Percentiles rank a stretch among this genome's conserved stretches.
Evolutionary conservation across 2,113 vertebrate species (phyloP).

Genomic region (Euleptes europaea): DNA sequence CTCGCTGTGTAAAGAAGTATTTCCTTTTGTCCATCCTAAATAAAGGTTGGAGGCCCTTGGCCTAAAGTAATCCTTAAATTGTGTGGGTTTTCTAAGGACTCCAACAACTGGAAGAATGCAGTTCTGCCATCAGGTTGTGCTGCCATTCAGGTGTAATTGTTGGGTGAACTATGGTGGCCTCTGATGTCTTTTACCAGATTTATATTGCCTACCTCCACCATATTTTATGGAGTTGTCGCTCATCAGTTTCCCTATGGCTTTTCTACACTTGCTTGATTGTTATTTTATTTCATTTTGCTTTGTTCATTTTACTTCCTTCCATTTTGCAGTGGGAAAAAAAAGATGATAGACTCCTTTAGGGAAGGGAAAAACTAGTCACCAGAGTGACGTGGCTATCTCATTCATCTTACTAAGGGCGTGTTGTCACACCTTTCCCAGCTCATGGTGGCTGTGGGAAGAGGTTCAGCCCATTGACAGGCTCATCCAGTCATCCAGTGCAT

Average conservation of each 20-base stretch:
- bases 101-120: background rate
- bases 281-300: background rate
- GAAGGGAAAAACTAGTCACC: background rate
- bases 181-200: background rate
- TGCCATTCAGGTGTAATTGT: background rate
- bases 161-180: background rate
- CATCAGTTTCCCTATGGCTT: background rate
- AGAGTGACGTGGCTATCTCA: too few relatives aligned
- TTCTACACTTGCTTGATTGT: background rate
- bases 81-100: background rate
- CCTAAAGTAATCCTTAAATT: background rate
- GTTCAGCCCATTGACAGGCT: background rate
- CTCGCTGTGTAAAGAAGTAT: too few relatives aligned
- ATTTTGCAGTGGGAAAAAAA: background rate
- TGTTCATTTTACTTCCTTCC: background rate
- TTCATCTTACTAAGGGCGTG: background rate
- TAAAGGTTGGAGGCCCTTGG: too few relatives aligned
- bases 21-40: too few relatives aligned
- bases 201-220: background rate
- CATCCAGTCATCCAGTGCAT: background rate
- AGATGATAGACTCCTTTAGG: background rate
- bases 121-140: background rate
- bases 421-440: background rate
- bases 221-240: background rate
- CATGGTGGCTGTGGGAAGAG: background rate